Percentiles rank a stretch among this genome's conserved stretches.
phyloP scores from a whole-genome alignment of 1,140 invertebrate genomes.

The Drosophila nikananu region DNA sequence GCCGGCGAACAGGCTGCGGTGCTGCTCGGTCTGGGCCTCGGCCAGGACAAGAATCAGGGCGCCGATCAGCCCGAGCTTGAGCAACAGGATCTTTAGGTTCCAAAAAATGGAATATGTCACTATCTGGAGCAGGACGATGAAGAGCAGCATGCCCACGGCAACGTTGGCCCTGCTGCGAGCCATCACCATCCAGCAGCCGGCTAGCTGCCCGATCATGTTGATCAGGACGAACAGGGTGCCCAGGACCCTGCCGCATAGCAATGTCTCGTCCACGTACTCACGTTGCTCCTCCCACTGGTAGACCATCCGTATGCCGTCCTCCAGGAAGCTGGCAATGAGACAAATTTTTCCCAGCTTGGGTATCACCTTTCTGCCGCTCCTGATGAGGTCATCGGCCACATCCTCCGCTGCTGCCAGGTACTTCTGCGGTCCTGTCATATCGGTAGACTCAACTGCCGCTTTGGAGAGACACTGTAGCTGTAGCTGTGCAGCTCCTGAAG shows the following conservation, averaged over 20 bases:
- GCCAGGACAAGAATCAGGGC: constrained; percentile 97
- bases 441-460: constrained; percentile 31
- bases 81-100: constrained; percentile 98
- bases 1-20: constrained; percentile 96
- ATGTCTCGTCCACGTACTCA: constrained; percentile 99
- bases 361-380: constrained; percentile 96
- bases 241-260: constrained; percentile 96
- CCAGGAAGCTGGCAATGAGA: constrained; percentile 99
- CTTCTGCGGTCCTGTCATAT: constrained; percentile 93
- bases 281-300: constrained; percentile 99
- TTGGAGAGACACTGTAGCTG: constrained; percentile 5
- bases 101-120: constrained; percentile 99
- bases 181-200: constrained; percentile 98
- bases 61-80: constrained; percentile 98
- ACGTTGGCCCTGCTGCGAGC: constrained; percentile 95
- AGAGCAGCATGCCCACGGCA: constrained; percentile 97
- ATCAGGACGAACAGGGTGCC: constrained; percentile 95
- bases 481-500: constrained; percentile 26
- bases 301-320: constrained; percentile 99
- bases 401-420: constrained; percentile 96
- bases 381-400: constrained; percentile 93
- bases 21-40: constrained; percentile 96
- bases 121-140: constrained; percentile 98
- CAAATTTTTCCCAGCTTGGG: constrained; percentile 98
- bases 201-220: constrained; percentile 98